Base-by-base conservation (phyloP, 2,888 invertebrate species). In the Hyposoter dolosus region DNA sequence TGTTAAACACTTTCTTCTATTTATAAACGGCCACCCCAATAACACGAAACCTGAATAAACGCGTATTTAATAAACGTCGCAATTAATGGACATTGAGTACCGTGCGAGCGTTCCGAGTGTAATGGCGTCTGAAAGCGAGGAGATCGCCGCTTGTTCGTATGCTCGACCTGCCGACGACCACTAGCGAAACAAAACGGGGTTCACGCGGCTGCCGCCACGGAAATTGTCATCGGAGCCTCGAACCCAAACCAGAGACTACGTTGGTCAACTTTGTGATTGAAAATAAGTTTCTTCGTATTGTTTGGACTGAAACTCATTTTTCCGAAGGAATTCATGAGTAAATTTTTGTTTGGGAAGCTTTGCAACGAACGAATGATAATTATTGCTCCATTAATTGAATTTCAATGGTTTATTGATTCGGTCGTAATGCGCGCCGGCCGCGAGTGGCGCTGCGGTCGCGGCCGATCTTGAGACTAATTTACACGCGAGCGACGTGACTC, bases 121-220 rank as follows among this genome's bases (percentile, higher is more conserved):
- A 80, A 80, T 80, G 80, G 80, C 80, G 80, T 72, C 72, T 12
- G 47, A 47, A 71, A 65, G n/a, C 63, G 50, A 72, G 63, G 63
- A 15, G 17, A 9, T 47, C 89, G 88, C 91, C 90, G 90, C 69
- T 43, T 63, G 12, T 56, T 23, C 53, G 47, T 45, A 60, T 35
- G 89, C 89, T 89, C 79, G 88, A 84, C 87, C 87, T 88, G 86
- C 83, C 90, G 90, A 91, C 90, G 90, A 91, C 92, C 91, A 71
- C 45, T 15, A 65, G 28, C 19, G 92, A 92, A 91, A 92, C 91
- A 90, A 92, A 90, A 90, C 90, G 91, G 92, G 92, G 90, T 87
- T 88, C 85, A 89, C 92, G 87, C 56, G 68, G 40, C 72, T 53
- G 56, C 43, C 32, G 71, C 76, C 88, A 89, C 65, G 87, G 86